These are phyloP conservation scores for Aleiodes leptofemur DNA, from an alignment of 2,888 invertebrate species.

Conservation along the genomic window DNA sequence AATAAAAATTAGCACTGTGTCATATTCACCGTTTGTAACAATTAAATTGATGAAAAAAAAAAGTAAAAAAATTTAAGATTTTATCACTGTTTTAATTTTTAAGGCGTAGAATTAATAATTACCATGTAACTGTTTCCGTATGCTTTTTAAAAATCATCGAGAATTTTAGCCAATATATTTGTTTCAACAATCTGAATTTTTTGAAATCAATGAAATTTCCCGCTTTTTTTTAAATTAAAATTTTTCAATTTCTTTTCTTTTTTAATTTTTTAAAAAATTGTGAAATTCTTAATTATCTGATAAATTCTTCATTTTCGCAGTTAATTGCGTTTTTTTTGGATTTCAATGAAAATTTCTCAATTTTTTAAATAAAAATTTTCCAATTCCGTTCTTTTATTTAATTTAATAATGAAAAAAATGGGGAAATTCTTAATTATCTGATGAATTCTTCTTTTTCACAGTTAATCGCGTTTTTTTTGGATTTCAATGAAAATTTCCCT, in stretches of 20 bases:
- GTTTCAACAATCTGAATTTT: constrained; percentile 17
- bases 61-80: background rate
- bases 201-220: background rate
- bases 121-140: constrained; percentile 8
- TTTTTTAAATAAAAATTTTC: too few species aligned
- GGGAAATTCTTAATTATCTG: too few species aligned
- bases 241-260: background rate
- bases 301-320: too few species aligned
- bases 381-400: too few species aligned
- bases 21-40: constrained; percentile 17
- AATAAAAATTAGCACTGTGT: background rate
- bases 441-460: too few species aligned
- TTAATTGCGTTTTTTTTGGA: too few species aligned
- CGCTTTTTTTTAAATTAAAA: background rate
- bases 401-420: too few species aligned
- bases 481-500: too few species aligned
- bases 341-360: constrained; percentile 8
- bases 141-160: constrained; percentile 14
- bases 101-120: constrained; percentile 17
- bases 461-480: too few species aligned
- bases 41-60: background rate
- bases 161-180: constrained; percentile 26
- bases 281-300: background rate
- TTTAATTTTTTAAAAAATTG: too few species aligned
- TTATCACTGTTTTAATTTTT: constrained; percentile 20